These are phyloP conservation scores for Elmis aenea DNA, from an alignment of 2,888 invertebrate genomes.

Conservation along the genomic window DNA sequence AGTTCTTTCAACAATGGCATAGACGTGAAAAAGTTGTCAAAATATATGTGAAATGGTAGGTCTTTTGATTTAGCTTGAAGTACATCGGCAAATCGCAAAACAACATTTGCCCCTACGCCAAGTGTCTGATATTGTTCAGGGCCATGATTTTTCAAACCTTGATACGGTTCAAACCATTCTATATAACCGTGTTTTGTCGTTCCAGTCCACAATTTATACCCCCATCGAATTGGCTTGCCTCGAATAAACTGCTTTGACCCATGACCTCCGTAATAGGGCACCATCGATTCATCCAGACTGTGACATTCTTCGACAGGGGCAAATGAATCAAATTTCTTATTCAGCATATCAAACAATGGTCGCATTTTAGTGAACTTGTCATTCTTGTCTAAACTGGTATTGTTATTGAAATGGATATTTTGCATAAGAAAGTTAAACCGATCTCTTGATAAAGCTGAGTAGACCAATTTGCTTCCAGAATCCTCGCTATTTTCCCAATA, in stretches of 20 bases:
- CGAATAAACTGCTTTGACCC: conserved; percentile 31
- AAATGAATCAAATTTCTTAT: conserved; percentile 26
- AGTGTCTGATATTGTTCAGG: conserved; percentile 15
- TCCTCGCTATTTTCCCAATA: conserved; percentile 27
- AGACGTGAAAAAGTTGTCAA: conserved; percentile 8
- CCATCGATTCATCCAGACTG: conserved; percentile 37
- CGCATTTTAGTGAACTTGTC: conserved; percentile 31
- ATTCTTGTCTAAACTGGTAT: conserved; percentile 17
- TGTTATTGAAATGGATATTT: conserved; percentile 28
- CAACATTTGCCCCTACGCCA: conserved; percentile 16
- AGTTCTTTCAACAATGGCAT: conserved; percentile 4
- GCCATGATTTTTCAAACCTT: too few species aligned
- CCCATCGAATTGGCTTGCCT: conserved; percentile 28
- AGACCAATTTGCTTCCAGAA: conserved; percentile 22
- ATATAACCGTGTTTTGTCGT: conserved; percentile 26
- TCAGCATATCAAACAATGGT: conserved; percentile 26
- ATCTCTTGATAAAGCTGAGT: conserved; percentile 24
- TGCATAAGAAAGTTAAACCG: conserved; percentile 25
- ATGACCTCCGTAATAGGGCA: conserved; percentile 36
- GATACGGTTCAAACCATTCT: conserved; percentile 28
- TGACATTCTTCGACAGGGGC: conserved; percentile 29
- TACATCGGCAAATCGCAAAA: not conserved
- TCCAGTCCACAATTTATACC: conserved; percentile 24
- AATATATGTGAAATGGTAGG: conserved; percentile 5
- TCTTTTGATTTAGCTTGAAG: not conserved